These are phyloP conservation scores for Anthonomus grandis DNA, from an alignment of 1,140 invertebrate species.

Conservation along the genomic window DNA sequence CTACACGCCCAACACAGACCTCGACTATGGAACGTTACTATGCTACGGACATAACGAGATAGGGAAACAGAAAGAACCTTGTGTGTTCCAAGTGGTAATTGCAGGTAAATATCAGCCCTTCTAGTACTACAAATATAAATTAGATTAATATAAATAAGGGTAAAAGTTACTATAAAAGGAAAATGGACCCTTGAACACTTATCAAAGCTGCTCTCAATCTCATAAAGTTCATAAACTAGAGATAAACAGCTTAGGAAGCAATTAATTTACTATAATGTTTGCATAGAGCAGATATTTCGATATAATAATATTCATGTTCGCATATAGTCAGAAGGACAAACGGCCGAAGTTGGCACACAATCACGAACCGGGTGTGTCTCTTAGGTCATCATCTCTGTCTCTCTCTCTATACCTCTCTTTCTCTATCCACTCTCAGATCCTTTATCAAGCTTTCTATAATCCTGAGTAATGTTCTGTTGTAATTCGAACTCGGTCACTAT, in stretches of 20 bases:
- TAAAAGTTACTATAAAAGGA: too few species aligned
- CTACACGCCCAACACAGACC: slow-evolving; percentile 79
- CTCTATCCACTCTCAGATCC: slow-evolving; percentile 14
- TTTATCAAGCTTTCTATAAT: slow-evolving; percentile 24
- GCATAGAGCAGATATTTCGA: too few species aligned
- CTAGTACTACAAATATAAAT: too few species aligned
- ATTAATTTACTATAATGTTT: too few species aligned
- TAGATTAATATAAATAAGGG: too few species aligned
- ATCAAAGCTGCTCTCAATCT: too few species aligned
- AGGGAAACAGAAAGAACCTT: slow-evolving; percentile 78
- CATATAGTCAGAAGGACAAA: slow-evolving; percentile 9
- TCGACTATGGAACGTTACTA: slow-evolving; percentile 83
- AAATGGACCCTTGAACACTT: too few species aligned
- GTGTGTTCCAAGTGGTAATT: slow-evolving; percentile 76
- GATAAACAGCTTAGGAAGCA: too few species aligned
- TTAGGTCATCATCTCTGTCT: slow-evolving; percentile 18
- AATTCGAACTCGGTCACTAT: slow-evolving; percentile 16
- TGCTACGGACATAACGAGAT: slow-evolving; percentile 82
- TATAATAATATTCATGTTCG: too few species aligned
- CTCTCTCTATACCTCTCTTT: too few species aligned
- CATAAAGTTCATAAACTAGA: too few species aligned
- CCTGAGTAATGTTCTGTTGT: slow-evolving; percentile 23
- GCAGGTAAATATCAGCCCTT: too few species aligned
- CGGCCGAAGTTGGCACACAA: slow-evolving; percentile 7
- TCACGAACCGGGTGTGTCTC: slow-evolving; percentile 16